Conservation (phyloP, 2,797 vertebrate genomes). For the Lateolabrax maculatus region DNA sequence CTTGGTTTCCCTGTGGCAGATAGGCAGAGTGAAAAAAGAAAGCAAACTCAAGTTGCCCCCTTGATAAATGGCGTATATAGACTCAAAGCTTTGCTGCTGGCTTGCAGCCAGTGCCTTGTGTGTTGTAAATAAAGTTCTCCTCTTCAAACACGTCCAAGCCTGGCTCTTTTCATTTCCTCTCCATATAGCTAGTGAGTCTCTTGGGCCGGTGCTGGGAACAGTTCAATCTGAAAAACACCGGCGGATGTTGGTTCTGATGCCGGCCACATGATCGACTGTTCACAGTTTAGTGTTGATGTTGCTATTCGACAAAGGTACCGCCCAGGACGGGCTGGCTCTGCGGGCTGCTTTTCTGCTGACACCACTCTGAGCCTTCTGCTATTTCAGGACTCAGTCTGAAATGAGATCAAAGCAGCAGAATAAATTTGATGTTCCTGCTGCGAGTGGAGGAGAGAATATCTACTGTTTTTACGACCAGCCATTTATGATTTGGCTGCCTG, state of each 20-base stretch:
- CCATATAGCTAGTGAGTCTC: constrained; percentile 70
- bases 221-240: constrained; percentile 69
- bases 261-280: constrained; percentile 69
- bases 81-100: constrained; percentile 83
- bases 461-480: constrained; percentile 61
- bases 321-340: constrained; percentile 38
- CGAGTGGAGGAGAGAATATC: constrained; percentile 50
- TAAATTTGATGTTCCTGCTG: constrained; percentile 66
- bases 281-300: constrained; percentile 73
- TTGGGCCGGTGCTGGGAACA: constrained; percentile 58
- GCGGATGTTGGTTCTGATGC: constrained; percentile 60
- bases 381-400: constrained; percentile 71
- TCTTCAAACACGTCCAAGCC: constrained; percentile 78
- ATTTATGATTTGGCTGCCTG: constrained; percentile 62
- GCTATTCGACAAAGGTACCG: constrained; percentile 45
- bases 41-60: constrained; percentile 63
- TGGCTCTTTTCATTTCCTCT: constrained; percentile 78
- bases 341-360: constrained; percentile 71
- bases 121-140: constrained; percentile 93
- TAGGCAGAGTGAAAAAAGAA: constrained; percentile 50
- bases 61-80: constrained; percentile 80
- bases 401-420: constrained; percentile 76
- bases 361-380: constrained; percentile 62
- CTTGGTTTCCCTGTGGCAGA: constrained; percentile 51
- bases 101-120: constrained; percentile 79